Percentiles rank a stretch among this genome's conserved stretches.
Evolutionary conservation across 2,797 vertebrate species (phyloP).

Genomic region (Enteromius viviparus): DNA sequence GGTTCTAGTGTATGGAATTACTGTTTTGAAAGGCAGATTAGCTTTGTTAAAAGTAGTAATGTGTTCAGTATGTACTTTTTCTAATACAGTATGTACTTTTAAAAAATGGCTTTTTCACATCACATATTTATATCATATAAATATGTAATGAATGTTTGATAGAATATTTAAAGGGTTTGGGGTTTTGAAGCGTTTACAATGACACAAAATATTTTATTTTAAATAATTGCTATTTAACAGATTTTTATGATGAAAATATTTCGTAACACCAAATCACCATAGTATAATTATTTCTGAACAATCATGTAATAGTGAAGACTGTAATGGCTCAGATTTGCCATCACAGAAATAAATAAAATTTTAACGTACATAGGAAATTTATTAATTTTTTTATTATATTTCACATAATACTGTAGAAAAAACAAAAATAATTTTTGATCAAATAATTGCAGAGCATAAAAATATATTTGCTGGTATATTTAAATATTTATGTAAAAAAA

Average conservation of each 20-base stretch:
- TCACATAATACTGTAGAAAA: background rate
- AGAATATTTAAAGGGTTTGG: background rate
- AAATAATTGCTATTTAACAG: background rate
- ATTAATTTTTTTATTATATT: background rate
- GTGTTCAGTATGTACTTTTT: background rate
- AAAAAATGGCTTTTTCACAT: background rate
- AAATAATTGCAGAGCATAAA: background rate
- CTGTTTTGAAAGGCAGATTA: slow-evolving; percentile 5
- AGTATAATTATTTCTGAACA: background rate
- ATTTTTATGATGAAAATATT: background rate
- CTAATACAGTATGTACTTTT: background rate
- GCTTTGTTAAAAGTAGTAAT: background rate
- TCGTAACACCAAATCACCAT: background rate
- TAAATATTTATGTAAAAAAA: background rate
- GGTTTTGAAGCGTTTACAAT: background rate
- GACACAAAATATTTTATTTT: background rate
- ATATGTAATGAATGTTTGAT: background rate
- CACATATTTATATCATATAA: background rate
- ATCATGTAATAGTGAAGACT: background rate
- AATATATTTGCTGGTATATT: background rate
- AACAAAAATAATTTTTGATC: background rate
- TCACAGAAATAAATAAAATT: background rate
- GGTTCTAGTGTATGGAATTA: background rate
- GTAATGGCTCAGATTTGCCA: background rate
- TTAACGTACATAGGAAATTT: background rate